Conservation (phyloP, 2,797 vertebrate species). For the Ataeniobius toweri region DNA sequence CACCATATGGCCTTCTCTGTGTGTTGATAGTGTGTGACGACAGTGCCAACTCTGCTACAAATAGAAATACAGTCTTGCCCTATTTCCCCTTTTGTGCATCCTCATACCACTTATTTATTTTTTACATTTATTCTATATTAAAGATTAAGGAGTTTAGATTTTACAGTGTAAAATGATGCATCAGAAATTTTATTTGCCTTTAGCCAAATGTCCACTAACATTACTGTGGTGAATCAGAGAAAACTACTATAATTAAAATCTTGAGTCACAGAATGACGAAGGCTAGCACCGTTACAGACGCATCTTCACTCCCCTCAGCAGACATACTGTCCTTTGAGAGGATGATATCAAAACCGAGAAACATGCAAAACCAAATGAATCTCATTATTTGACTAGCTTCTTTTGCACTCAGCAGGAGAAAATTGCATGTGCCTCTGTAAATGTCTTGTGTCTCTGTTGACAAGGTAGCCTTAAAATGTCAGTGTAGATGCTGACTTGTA, state of each 20-base stretch:
- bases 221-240: constrained; percentile 9
- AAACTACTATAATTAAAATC: constrained; percentile 22
- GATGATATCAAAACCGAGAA: constrained; percentile 14
- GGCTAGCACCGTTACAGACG: not conserved
- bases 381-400: constrained; percentile 14
- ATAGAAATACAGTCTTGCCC: constrained; percentile 49
- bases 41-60: constrained; percentile 39
- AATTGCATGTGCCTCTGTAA: not conserved
- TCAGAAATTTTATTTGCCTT: constrained; percentile 3
- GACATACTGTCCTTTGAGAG: constrained; percentile 22
- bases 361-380: constrained; percentile 11
- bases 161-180: not conserved
- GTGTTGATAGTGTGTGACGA: constrained; percentile 50
- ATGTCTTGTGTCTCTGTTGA: constrained; percentile 4
- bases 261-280: constrained; percentile 23
- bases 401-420: constrained; percentile 21
- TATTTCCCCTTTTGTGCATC: constrained; percentile 11
- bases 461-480: constrained; percentile 5
- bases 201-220: not conserved
- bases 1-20: constrained; percentile 74
- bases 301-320: not conserved
- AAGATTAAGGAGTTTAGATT: not conserved
- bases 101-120: not conserved
- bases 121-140: not conserved
- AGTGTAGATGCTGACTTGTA: not conserved